Conservation (phyloP, 2,113 vertebrate species). For the Pseudorhombus dupliciocellatus region DNA sequence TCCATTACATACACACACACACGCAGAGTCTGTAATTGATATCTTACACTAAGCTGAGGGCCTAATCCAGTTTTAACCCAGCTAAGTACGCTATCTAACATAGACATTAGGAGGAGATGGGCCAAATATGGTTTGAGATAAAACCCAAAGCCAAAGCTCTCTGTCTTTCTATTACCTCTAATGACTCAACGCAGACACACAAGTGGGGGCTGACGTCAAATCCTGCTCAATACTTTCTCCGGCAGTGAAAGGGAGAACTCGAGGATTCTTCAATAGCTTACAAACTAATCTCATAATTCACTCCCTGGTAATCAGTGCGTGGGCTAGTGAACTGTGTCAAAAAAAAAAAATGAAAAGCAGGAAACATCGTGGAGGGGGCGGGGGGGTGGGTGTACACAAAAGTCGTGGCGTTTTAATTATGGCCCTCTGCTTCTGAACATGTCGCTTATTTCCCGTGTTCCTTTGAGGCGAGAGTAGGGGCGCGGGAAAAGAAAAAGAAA, state of each 20-base stretch:
- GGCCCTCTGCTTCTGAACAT: slow-evolving; percentile 60
- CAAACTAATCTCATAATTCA: slow-evolving; percentile 74
- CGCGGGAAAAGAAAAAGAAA: slow-evolving; percentile 53
- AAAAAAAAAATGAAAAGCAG: background rate
- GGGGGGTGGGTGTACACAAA: slow-evolving; percentile 20
- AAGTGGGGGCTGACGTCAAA: slow-evolving; percentile 59
- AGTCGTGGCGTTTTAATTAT: slow-evolving; percentile 72
- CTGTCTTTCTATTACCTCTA: slow-evolving; percentile 42
- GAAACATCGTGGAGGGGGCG: slow-evolving; percentile 3
- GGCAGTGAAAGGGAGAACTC: slow-evolving; percentile 46
- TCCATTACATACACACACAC: slow-evolving; percentile 53
- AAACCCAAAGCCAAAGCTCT: slow-evolving; percentile 40
- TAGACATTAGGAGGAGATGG: slow-evolving; percentile 54
- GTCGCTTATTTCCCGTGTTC: slow-evolving; percentile 61
- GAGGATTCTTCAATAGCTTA: slow-evolving; percentile 60
- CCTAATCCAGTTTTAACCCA: slow-evolving; percentile 70
- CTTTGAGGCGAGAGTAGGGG: slow-evolving; percentile 37
- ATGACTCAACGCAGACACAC: slow-evolving; percentile 40
- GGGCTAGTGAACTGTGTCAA: slow-evolving; percentile 59
- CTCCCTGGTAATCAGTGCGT: slow-evolving; percentile 53
- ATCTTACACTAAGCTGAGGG: slow-evolving; percentile 48
- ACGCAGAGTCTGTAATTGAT: slow-evolving; percentile 57
- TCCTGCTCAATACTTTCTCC: slow-evolving; percentile 45
- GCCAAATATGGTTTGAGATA: slow-evolving; percentile 49
- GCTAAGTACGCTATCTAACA: slow-evolving; percentile 54